These are phyloP conservation scores for Dendrolimus punctatus DNA, from an alignment of 1,140 invertebrate genomes.

Conservation along the genomic window DNA sequence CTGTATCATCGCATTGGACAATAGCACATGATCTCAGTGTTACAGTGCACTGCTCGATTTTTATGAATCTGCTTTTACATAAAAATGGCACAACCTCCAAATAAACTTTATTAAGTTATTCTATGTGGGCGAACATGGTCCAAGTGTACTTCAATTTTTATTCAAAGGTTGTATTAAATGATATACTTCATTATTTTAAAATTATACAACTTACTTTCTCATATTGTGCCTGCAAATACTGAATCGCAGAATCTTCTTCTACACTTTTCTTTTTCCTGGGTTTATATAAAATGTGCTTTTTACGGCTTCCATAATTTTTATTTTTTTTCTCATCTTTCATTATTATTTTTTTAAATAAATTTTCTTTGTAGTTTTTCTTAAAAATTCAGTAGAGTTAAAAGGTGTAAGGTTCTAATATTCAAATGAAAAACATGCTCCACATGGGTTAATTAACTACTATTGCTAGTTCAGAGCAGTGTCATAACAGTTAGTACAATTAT, in stretches of 20 bases:
- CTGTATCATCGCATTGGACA: no score
- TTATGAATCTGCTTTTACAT: no score
- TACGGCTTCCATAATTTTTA: slow-evolving; percentile 41
- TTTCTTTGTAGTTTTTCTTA: not conserved
- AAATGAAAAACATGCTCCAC: no score
- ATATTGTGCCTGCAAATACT: slow-evolving; percentile 76
- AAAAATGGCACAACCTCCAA: no score
- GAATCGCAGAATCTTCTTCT: slow-evolving; percentile 75
- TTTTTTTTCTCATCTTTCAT: slow-evolving; percentile 40
- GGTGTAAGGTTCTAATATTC: no score
- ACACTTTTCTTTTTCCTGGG: slow-evolving; percentile 70
- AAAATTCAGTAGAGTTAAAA: not conserved
- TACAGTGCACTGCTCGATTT: no score
- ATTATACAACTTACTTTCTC: slow-evolving; percentile 41
- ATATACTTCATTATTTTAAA: slow-evolving; percentile 3
- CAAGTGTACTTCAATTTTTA: not conserved
- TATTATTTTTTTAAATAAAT: slow-evolving; percentile 8
- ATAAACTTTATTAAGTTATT: no score
- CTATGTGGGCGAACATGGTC: no score
- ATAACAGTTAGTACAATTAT: no score
- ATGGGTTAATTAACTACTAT: no score
- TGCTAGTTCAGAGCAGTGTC: no score
- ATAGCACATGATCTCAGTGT: no score
- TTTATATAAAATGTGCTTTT: slow-evolving; percentile 62
- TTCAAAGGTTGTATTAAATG: not conserved